phyloP scores from a whole-genome alignment of 2,888 invertebrate genomes.

The Dicyrtomina minuta region DNA sequence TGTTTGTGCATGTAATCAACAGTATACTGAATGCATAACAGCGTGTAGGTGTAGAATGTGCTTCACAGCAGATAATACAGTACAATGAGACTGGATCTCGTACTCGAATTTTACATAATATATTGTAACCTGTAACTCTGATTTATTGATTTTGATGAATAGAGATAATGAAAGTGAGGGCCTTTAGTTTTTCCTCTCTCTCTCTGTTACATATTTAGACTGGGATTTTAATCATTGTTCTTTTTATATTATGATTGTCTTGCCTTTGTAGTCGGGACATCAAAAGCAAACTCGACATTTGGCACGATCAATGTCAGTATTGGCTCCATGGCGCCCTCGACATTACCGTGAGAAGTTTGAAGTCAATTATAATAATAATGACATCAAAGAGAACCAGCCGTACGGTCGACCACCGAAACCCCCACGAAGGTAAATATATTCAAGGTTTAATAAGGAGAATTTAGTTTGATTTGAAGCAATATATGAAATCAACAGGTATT shows the following conservation, averaged over 20 bases:
- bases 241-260: constrained; percentile 1
- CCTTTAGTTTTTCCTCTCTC: too few species aligned
- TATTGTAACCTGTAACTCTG: too few species aligned
- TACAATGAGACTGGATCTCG: too few species aligned
- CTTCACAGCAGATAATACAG: too few species aligned
- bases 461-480: background rate
- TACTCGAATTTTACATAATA: too few species aligned
- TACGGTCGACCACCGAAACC: constrained; percentile 38
- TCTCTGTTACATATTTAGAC: too few species aligned
- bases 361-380: constrained; percentile 38
- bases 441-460: background rate
- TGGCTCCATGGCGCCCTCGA: constrained; percentile 46
- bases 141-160: too few species aligned
- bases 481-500: background rate
- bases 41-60: too few species aligned
- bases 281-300: constrained; percentile 41
- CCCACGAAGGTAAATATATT: constrained; percentile 37
- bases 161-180: too few species aligned
- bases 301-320: constrained; percentile 45
- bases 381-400: constrained; percentile 24
- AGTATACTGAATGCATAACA: too few species aligned
- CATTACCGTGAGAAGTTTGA: constrained; percentile 42
- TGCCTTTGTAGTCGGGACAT: constrained; percentile 36
- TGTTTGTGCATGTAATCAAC: too few species aligned
- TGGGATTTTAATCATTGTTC: too few species aligned